phyloP scores from a whole-genome alignment of 2,113 vertebrate genomes.

The Nymphicus hollandicus region DNA sequence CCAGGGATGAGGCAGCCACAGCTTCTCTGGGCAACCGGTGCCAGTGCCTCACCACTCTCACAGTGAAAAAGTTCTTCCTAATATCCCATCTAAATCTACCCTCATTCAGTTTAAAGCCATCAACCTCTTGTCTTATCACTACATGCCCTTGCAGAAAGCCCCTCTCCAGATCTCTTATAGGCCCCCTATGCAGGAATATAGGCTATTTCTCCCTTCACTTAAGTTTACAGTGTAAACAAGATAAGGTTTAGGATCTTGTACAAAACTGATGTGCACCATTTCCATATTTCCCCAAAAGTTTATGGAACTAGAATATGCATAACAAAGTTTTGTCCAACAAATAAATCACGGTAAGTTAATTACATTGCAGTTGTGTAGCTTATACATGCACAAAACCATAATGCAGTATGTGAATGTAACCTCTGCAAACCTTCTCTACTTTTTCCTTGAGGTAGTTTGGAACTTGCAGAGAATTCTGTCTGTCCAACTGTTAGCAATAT shows the following conservation, averaged over 20 bases:
- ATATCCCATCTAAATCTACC: neutral
- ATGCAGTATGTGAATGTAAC: neutral
- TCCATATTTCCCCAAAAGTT: neutral
- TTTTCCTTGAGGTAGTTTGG: neutral
- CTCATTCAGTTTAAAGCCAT: neutral
- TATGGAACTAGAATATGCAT: neutral
- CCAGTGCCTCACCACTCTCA: neutral
- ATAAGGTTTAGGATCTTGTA: neutral
- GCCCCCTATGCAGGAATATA: neutral
- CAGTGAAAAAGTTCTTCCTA: neutral
- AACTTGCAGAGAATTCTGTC: neutral
- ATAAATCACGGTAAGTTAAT: neutral
- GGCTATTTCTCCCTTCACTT: neutral
- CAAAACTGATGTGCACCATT: neutral
- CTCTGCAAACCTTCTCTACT: neutral
- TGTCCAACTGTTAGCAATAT: neutral
- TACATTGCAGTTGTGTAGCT: neutral
- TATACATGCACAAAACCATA: neutral
- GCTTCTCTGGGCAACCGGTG: neutral
- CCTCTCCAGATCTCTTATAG: neutral
- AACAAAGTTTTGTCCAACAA: neutral
- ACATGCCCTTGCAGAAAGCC: neutral
- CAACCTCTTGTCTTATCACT: neutral
- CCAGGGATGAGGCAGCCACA: neutral
- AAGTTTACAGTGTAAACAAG: neutral